These are phyloP conservation scores for Nothoprocta pentlandii DNA, from an alignment of 2,113 vertebrate species.

Conservation along the genomic window DNA sequence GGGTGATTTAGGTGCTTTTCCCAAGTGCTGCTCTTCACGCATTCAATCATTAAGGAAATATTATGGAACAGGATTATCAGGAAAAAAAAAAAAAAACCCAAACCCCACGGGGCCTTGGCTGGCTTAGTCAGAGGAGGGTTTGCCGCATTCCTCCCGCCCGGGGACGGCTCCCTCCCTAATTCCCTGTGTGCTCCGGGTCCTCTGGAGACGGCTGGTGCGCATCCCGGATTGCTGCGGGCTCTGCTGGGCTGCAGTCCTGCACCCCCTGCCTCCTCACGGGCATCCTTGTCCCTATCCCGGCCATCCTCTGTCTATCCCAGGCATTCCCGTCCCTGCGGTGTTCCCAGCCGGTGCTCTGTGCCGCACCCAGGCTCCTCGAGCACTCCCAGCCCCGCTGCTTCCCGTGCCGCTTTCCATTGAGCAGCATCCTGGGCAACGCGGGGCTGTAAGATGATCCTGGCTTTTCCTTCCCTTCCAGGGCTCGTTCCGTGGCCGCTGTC, in stretches of 20 bases:
- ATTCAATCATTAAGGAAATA: conserved; percentile 54
- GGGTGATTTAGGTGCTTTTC: conserved; percentile 14
- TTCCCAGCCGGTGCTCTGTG: background rate
- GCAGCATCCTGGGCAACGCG: background rate
- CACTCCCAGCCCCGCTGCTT: background rate
- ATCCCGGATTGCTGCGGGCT: conserved; percentile 32
- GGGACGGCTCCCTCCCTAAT: conserved; percentile 61
- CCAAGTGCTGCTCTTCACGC: conserved; percentile 11
- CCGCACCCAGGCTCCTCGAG: background rate
- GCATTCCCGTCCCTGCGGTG: no score
- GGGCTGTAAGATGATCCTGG: background rate
- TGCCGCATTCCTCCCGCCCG: conserved; percentile 51
- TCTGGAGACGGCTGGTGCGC: conserved; percentile 37
- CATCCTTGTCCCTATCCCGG: background rate
- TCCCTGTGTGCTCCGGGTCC: conserved; percentile 51
- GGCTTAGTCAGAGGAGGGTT: conserved; percentile 59
- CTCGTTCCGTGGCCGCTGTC: background rate
- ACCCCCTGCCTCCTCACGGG: background rate
- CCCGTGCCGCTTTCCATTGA: background rate
- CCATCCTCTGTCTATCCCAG: no score
- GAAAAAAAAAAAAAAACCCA: background rate
- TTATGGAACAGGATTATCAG: conserved; percentile 52
- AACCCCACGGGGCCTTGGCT: background rate
- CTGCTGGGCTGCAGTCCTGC: background rate
- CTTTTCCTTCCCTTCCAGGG: background rate